Conservation (phyloP, 1,140 invertebrate genomes). For the Orchestia grillus region DNA sequence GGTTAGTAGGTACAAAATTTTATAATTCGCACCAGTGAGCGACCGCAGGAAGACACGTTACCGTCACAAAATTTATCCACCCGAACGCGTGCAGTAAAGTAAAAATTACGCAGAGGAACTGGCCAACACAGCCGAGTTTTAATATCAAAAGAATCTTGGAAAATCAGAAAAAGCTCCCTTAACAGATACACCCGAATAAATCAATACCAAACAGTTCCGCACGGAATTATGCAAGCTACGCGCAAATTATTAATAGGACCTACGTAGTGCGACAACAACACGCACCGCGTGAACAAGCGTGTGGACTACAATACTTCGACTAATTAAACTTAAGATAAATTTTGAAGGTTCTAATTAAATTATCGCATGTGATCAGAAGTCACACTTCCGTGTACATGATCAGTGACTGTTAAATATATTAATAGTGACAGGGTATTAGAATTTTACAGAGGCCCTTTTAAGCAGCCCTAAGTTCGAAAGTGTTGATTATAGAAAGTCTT, state of each 20-base stretch:
- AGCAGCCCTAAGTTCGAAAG: no score
- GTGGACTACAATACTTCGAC: background rate
- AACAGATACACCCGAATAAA: background rate
- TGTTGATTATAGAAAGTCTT: no score
- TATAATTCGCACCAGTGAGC: background rate
- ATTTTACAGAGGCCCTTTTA: no score
- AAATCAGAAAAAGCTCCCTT: background rate
- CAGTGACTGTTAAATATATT: no score
- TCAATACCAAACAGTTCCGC: background rate
- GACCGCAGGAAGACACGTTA: background rate
- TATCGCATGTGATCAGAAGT: background rate
- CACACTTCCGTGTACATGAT: background rate
- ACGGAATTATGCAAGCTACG: background rate
- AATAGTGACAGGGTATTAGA: no score
- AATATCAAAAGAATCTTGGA: background rate
- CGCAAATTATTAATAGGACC: background rate
- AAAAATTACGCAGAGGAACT: background rate
- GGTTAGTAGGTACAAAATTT: conserved; percentile 38
- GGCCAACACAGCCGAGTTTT: background rate
- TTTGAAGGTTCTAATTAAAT: background rate
- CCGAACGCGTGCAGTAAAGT: background rate
- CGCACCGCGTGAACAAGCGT: background rate
- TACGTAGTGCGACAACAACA: background rate
- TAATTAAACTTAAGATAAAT: background rate
- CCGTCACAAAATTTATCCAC: background rate